Evolutionary conservation across 2,113 vertebrate genomes (phyloP).

Genomic region (Rhynchopsitta pachyrhyncha): DNA sequence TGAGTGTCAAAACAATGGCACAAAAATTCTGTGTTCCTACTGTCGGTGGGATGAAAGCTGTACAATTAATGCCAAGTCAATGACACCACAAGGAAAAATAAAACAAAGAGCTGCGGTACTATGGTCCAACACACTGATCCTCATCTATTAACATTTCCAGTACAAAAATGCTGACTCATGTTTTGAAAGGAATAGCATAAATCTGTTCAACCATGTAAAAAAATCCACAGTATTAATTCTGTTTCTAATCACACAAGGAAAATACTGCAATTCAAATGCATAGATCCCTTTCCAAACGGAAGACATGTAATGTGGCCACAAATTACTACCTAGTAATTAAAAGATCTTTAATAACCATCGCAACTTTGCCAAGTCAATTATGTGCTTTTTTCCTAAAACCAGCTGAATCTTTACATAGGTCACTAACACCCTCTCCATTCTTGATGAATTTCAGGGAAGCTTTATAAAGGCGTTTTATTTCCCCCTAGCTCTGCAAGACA

Average conservation of each 20-base stretch:
- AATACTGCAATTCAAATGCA: background rate
- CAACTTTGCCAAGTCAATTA: background rate
- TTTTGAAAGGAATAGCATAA: background rate
- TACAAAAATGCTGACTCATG: conserved; percentile 28
- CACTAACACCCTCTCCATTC: background rate
- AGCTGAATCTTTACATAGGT: background rate
- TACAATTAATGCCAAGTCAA: conserved; percentile 61
- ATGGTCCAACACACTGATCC: background rate
- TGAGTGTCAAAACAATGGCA: conserved; percentile 50
- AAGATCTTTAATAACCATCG: background rate
- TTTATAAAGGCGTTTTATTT: background rate
- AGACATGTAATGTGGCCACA: background rate
- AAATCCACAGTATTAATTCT: background rate
- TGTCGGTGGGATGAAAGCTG: conserved; percentile 43
- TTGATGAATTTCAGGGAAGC: background rate
- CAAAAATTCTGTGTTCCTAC: conserved; percentile 21
- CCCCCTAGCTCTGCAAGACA: background rate
- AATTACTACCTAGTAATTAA: background rate
- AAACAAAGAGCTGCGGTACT: conserved; percentile 55
- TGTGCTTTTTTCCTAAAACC: background rate
- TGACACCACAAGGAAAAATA: conserved; percentile 68
- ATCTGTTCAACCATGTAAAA: background rate
- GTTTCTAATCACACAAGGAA: background rate
- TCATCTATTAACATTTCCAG: background rate
- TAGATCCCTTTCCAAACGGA: background rate